Conservation (phyloP, 2,113 vertebrate species). For the Bos indicus region DNA sequence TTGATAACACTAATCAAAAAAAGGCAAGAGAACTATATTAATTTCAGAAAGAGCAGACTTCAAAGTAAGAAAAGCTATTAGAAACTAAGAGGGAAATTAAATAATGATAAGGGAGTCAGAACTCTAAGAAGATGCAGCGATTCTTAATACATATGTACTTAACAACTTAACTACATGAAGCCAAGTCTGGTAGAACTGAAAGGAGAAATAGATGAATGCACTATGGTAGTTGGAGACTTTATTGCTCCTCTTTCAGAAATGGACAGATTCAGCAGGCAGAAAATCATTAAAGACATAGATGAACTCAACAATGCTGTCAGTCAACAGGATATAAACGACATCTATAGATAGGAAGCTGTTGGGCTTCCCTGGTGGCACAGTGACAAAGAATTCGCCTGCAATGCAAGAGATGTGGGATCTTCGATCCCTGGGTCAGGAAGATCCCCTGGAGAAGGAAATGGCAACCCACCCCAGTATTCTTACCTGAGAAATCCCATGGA, state of each 20-base stretch:
- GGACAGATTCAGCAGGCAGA: background rate
- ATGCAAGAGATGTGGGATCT: background rate
- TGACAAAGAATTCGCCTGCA: accelerated
- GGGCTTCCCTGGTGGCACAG: background rate
- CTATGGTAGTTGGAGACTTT: background rate
- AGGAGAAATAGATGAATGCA: background rate
- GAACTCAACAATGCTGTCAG: background rate
- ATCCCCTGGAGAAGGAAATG: background rate
- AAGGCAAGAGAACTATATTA: background rate
- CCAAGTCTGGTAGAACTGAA: background rate
- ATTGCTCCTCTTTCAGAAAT: background rate
- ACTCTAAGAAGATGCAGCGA: background rate
- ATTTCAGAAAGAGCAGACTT: background rate
- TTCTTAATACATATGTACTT: background rate
- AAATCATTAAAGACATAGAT: background rate
- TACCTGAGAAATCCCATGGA: background rate
- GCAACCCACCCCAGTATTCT: background rate
- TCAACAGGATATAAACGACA: no score
- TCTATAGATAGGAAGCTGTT: background rate
- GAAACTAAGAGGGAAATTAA: background rate
- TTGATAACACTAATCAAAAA: background rate
- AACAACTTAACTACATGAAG: background rate
- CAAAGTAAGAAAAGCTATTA: background rate
- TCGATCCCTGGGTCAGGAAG: background rate
- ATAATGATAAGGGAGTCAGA: background rate